Base-by-base conservation (phyloP, 2,888 invertebrate species). In the Ichneumon xanthorius region DNA sequence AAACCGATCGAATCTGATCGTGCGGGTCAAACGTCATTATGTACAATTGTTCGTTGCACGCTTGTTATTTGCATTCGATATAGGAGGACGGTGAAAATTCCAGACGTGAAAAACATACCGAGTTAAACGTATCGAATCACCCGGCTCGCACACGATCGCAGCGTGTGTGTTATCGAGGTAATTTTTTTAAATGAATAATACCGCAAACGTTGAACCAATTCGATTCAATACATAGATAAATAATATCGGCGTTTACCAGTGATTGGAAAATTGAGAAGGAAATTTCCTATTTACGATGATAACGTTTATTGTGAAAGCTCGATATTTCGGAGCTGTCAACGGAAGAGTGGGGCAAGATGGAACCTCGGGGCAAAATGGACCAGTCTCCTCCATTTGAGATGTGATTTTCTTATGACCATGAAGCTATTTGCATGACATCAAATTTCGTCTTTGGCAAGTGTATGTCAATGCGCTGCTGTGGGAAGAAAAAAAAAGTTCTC, bases 1-100 rank as follows among this genome's bases (percentile, higher is more conserved):
- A 84, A 82, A 81, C 84, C 80, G 88, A 90, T 90, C 86, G 84
- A 89, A 90, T 88, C 89, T 86, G 87, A 65, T 85, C 85, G 71
- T 45, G 72, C 86, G 85, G 87, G 86, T 87, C 87, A 58, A 86
- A 87, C 86, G 86, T 85, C 87, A 89, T 90, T 90, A 90, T 86
- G 86, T 80, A 86, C 89, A 88, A 89, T 89, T 88, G 90, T 89
- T 68, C 58, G 26, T 70, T 48, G 75, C 79, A 87, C 86, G 80
- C 88, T 89, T 88, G 88, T 89, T 90, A 87, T 86, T 82, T 87
- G 77, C 87, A 84, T 86, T 87, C 86, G 58, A 84, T 86, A 87
- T 84, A 77, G 14, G 9, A 58, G 11, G 50, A 55, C 30, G 37
- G 50, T 40, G 37, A 48, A 72, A 84, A 73, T 55, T 40, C 11